Percentiles rank a stretch among this genome's conserved stretches.
These are phyloP conservation scores for Acanthochromis polyacanthus DNA, from an alignment of 2,113 vertebrate genomes.

Conservation along the genomic window DNA sequence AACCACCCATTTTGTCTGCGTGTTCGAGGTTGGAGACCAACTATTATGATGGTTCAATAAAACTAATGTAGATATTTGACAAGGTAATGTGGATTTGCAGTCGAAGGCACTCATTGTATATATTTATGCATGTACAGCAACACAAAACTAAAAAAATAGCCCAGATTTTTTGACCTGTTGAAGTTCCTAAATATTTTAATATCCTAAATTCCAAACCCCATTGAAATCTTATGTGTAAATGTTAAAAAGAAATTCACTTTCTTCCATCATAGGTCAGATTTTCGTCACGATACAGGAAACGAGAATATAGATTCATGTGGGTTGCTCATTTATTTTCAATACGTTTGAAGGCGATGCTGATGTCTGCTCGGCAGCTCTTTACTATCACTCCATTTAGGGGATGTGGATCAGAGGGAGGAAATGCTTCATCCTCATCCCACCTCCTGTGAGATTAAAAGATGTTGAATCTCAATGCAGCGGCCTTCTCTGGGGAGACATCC, in stretches of 20 bases:
- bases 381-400: conserved; percentile 49
- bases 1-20: too few relatives aligned
- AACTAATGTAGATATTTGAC: too few relatives aligned
- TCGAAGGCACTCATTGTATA: neutral
- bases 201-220: neutral
- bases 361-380: conserved; percentile 16
- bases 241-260: neutral
- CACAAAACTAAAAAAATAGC: neutral
- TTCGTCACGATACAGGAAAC: neutral
- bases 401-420: conserved; percentile 24
- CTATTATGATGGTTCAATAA: too few relatives aligned
- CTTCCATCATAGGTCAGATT: neutral
- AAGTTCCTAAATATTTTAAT: neutral
- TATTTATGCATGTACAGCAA: neutral
- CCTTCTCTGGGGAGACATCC: conserved; percentile 48
- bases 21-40: too few relatives aligned
- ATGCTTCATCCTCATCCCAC: conserved; percentile 42
- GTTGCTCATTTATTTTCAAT: conserved; percentile 20
- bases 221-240: neutral
- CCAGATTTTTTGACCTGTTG: neutral
- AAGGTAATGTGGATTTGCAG: too few relatives aligned
- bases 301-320: conserved; percentile 2
- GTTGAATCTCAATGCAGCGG: conserved; percentile 35
- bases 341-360: conserved; percentile 18
- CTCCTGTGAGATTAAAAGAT: conserved; percentile 62